These are phyloP conservation scores for Nettapus auritus DNA, from an alignment of 2,113 vertebrate species.

Conservation along the genomic window DNA sequence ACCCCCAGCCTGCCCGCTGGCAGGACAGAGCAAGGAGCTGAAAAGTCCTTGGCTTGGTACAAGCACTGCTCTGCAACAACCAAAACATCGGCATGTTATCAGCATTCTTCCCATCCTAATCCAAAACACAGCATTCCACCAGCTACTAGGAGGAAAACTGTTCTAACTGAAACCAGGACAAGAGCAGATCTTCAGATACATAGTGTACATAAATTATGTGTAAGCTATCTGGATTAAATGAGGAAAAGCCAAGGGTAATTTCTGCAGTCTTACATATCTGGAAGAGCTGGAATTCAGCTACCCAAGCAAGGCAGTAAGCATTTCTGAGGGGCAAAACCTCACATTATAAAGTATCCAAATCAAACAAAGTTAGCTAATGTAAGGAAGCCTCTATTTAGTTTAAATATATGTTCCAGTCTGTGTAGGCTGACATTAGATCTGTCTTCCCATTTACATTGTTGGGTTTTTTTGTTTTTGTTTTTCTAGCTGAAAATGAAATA, in stretches of 20 bases:
- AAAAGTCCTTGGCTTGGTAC: too few relatives aligned
- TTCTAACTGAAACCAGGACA: too few relatives aligned
- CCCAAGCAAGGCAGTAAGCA: neutral
- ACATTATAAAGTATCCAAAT: neutral
- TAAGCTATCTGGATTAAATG: neutral
- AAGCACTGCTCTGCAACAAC: too few relatives aligned
- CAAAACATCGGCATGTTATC: too few relatives aligned
- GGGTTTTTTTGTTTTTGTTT: neutral
- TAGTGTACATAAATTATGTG: neutral
- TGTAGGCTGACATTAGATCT: neutral
- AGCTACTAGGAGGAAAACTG: too few relatives aligned
- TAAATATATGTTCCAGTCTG: neutral
- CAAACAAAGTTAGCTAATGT: neutral
- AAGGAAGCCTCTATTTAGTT: neutral
- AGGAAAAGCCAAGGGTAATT: neutral
- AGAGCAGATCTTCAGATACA: neutral
- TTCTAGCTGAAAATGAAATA: neutral
- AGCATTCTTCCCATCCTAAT: too few relatives aligned
- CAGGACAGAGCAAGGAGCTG: too few relatives aligned
- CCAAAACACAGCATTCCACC: too few relatives aligned
- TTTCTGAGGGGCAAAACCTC: neutral
- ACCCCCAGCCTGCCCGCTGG: too few relatives aligned
- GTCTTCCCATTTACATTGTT: neutral
- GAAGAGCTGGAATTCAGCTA: neutral
- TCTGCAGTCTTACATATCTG: neutral